Evolutionary conservation across 2,888 invertebrate genomes (phyloP), one percentile per base, ranked within the genome.

Genomic region (Acrocyrtus sp.): DNA sequence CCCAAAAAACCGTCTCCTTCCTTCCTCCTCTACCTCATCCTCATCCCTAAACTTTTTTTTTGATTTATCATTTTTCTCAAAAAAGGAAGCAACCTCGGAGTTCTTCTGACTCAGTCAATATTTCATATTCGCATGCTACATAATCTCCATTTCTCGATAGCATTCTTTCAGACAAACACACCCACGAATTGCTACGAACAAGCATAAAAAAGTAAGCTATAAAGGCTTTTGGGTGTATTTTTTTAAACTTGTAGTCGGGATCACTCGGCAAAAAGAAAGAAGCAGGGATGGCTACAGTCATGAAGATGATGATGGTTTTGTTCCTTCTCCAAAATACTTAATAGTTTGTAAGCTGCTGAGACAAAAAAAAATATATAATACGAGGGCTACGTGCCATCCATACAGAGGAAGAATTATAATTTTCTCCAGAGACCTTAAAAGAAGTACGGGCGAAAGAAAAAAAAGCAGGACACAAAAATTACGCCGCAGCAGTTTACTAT

Each of bases 41-140:
- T 45, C 45, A n/a, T n/a, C 19, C 45, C n/a, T 10, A n/a, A n/a
- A 12, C 45, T 45, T n/a, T n/a, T n/a, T n/a, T n/a, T n/a, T 10
- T 48, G 48, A 48, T 48, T 48, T 48, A 48, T 48, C n/a, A 48
- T 48, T n/a, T 39, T 45, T 48, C 21, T 48, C 21, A 17, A 48
- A 21, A 48, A 48, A 48, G 19, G 19, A 6, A 10, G 21, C 48
- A 21, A 4, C 5, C 21, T 6, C 3, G 21, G 48, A 21, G 48
- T n/a, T n/a, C n/a, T n/a, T n/a, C n/a, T n/a, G n/a, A 22, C 34
- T 12, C 34, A 34, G 34, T 34, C 34, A 34, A 34, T 34, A 34
- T 34, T 34, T 34, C 34, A 34, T 34, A 34, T 34, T n/a, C 19
- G 45, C 45, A 45, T 45, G 45, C 15, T 12, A 45, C 15, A 45